These are phyloP conservation scores for Felis catus DNA, from an alignment of 2,113 vertebrate species.

Conservation along the genomic window DNA sequence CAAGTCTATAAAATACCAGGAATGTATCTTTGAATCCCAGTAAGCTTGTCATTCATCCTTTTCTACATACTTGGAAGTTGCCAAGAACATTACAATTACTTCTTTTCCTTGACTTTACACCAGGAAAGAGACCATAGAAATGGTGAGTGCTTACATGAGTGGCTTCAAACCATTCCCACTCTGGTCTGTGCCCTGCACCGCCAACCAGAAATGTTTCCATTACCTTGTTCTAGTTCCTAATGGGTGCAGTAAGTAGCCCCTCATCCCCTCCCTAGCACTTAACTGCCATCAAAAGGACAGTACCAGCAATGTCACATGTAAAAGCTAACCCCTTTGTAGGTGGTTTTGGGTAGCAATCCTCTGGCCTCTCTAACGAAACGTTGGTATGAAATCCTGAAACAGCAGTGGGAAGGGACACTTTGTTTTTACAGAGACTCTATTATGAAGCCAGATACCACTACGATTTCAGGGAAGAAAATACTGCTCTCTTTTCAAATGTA, in stretches of 20 bases:
- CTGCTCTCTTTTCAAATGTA: neutral
- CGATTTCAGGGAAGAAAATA: conserved; percentile 20
- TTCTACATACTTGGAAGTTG: neutral
- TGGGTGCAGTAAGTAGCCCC: neutral
- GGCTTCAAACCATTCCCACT: neutral
- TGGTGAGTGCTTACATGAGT: neutral
- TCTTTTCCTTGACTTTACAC: neutral
- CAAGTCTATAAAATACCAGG: neutral
- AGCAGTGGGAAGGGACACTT: neutral
- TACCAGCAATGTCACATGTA: neutral
- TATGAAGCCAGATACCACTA: neutral
- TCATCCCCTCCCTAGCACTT: neutral
- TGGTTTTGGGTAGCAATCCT: neutral
- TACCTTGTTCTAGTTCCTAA: neutral
- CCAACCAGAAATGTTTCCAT: neutral
- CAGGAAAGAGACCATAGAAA: neutral
- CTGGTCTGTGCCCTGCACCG: neutral
- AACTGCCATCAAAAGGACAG: neutral
- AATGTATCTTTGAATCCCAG: neutral
- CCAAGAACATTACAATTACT: neutral
- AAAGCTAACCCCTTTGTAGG: neutral
- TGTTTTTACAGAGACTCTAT: conserved; percentile 7
- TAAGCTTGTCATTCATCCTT: neutral
- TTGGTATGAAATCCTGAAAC: neutral
- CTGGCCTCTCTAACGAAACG: neutral